Evolutionary conservation across 1,140 invertebrate species (phyloP), one percentile per base, ranked within the genome.

Genomic region (Nephila pilipes): DNA sequence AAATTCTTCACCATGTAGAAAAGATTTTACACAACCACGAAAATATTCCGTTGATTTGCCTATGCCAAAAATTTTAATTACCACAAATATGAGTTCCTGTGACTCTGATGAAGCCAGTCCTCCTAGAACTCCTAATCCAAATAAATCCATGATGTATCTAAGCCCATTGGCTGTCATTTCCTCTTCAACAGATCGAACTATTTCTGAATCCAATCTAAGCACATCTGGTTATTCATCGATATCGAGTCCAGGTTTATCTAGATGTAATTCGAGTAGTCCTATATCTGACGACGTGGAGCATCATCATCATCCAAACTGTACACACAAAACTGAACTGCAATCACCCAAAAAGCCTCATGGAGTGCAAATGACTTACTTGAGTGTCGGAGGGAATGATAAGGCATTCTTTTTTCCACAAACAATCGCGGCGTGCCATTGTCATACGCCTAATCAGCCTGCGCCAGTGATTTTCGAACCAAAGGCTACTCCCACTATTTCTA

Each of bases 171-270:
- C 97, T 1, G 97, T 97, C 96, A 96, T 97, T 38, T 96, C 96
- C 16, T 95, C 97, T 94, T 96, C 97, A 18, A 97, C 97, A 94
- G 96, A 97, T 94, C 97, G 94, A 54, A 94, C 97, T 22, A 97
- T 97, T 22, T 98, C 97, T 1, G 97, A 98, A 95, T 97, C 97
- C 0, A 98, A 98, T 95, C 95, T 98, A 32, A 97, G 97, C 93
- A 97, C 97, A 16, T 97, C 97, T 1, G 97, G 97, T n/a, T 98
- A 98, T 94, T 97, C 97, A 93, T 97, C 97, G 6, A 97, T 97
- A 97, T 97, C 97, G 2, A 97, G 97, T 95, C 97, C 97, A 0
- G 97, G 97, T 2, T 97, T 97, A 1, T 97, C 97, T 1, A 95
- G 97, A 80, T 97, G 97, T 95, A 97, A 97, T 16, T 97, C 97